Evolutionary conservation across 92 coral and sea anemone genomes (phyloP), one percentile per base, ranked within the genome.

Genomic region (Paragorgia papillata): DNA sequence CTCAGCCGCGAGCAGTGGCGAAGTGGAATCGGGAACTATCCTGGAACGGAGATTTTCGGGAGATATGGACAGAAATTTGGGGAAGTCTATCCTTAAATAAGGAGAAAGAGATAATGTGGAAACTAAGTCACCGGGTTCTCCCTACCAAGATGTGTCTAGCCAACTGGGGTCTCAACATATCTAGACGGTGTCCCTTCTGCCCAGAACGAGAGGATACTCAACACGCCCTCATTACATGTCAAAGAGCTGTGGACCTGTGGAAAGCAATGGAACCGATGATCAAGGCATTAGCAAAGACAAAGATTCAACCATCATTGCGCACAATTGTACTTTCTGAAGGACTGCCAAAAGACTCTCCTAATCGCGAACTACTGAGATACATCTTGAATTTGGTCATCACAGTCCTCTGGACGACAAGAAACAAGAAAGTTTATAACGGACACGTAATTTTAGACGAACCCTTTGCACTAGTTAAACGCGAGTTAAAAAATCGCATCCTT

Each of bases 51-150:
- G 58, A 51, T 6, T 5, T 17, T n/a, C n/a, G n/a, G 20, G 58
- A 6, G 19, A 51, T 19, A 17, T 51, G 58, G 58, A 17, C 4
- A 19, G 3, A 6, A 7, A 51, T 51, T 5, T 51, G 58, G 58
- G 7, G 6, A 6, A 3, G 4, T 19, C 58, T 51, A 17, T 17
- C 58, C 58, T 5, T 6, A 7, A 17, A 51, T 19, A 22, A 51
- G 58, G 26, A 17, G 26, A 17, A 51, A 17, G 58, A 51, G 58
- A 3, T 51, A 7, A 22, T 51, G 7, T 32, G 39, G 57, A 66
- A 46, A 41, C 9, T 46, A 17, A 32, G 28, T 17, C 75, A 68
- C 75, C 75, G 75, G 3, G 75, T 68, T 68, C 63, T 73, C 3
- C 32, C 57, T 33, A 73, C 79, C 33, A 53, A 59, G 17, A 65